phyloP scores from a whole-genome alignment of 1,140 invertebrate species.

The Scaptomyza hsui region DNA sequence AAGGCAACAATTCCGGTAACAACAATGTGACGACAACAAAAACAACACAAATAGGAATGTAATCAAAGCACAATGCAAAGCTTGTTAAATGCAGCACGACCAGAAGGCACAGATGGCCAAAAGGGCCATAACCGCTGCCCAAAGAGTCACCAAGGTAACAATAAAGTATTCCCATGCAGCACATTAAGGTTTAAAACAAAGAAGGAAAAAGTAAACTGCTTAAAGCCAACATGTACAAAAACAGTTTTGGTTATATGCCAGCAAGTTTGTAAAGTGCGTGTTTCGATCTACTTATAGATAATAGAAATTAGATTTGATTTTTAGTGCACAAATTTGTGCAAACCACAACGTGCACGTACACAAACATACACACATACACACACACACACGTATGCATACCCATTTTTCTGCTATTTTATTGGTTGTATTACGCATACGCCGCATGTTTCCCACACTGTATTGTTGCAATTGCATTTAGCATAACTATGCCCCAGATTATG shows the following conservation, averaged over 20 bases:
- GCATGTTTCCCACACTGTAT: background rate
- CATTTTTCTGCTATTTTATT: conserved; percentile 32
- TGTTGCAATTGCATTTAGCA: conserved; percentile 56
- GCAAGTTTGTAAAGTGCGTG: background rate
- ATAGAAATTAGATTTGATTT: conserved; percentile 46
- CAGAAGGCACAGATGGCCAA: conserved; percentile 5
- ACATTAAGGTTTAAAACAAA: conserved; percentile 45
- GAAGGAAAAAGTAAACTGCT: conserved; percentile 10
- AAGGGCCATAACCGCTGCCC: conserved; percentile 11
- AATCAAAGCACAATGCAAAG: conserved; percentile 61
- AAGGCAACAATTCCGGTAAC: conserved; percentile 38
- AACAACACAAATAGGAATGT: conserved; percentile 34
- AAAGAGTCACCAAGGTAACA: conserved; percentile 31
- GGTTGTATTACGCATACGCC: conserved; percentile 43
- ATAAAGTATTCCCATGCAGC: conserved; percentile 32
- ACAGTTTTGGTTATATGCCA: background rate
- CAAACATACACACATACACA: conserved; percentile 9
- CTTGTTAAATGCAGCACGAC: conserved; percentile 42
- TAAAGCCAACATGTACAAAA: conserved; percentile 2
- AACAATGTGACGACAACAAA: conserved; percentile 17
- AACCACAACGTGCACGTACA: conserved; percentile 2
- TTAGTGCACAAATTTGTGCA: conserved; percentile 36
- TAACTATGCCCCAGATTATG: conserved; percentile 52
- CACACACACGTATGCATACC: background rate
- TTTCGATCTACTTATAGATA: conserved; percentile 21